Conservation (phyloP, 2,113 vertebrate species). For the Apteryx mantelli region DNA sequence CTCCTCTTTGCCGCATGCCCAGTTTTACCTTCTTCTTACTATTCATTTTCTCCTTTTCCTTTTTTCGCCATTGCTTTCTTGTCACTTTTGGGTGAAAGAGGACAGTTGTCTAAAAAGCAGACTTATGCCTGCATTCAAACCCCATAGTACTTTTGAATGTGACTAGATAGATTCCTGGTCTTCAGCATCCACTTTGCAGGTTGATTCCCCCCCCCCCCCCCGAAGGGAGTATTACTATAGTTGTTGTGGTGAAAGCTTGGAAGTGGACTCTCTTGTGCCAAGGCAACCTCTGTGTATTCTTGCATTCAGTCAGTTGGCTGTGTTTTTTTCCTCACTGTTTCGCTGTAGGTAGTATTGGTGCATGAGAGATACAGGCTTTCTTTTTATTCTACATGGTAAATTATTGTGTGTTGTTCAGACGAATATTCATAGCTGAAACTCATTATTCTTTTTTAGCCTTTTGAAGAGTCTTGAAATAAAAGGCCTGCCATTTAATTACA, state of each 20-base stretch:
- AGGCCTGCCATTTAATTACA: background rate
- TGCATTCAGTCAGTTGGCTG: background rate
- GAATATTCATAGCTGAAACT: background rate
- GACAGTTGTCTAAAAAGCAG: background rate
- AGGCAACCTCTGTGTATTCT: background rate
- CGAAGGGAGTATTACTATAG: background rate
- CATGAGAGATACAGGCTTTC: background rate
- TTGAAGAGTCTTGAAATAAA: background rate
- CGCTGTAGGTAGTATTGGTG: background rate
- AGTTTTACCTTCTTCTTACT: background rate
- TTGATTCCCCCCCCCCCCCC: background rate
- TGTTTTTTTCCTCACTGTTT: background rate
- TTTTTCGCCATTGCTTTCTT: background rate
- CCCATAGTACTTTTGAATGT: background rate
- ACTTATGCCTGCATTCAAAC: background rate
- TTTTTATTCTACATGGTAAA: background rate
- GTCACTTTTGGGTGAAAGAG: background rate
- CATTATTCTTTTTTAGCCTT: background rate
- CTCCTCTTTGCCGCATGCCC: background rate
- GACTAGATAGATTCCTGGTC: background rate
- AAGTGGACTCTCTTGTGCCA: background rate
- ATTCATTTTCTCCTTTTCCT: background rate
- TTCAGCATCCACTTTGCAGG: background rate
- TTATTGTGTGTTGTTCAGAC: background rate
- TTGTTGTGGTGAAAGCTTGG: background rate